Percentiles rank a stretch among this genome's conserved stretches.
Evolutionary conservation across 2,888 invertebrate species (phyloP).

Genomic region (Sclerodermus sp.): DNA sequence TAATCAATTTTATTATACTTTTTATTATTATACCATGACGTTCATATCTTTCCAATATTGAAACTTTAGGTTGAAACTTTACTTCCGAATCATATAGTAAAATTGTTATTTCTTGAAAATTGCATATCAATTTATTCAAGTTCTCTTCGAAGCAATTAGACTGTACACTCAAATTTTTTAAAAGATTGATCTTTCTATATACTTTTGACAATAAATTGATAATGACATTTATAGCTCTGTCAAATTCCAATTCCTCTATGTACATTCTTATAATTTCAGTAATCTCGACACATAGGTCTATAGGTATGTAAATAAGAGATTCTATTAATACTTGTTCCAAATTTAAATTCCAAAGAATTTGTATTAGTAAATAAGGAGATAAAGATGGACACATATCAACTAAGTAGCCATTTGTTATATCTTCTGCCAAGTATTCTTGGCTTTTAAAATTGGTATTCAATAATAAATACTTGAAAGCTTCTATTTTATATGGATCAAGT

Average conservation of each 20-base stretch:
- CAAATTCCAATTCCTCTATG: constrained; percentile 33
- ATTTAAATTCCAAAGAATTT: constrained; percentile 41
- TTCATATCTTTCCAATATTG: constrained; percentile 20
- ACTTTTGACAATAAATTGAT: constrained; percentile 22
- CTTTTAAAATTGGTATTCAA: constrained; percentile 45
- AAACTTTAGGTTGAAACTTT: constrained; percentile 18
- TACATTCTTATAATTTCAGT: constrained; percentile 34
- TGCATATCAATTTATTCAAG: constrained; percentile 26
- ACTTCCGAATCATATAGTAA: constrained; percentile 29
- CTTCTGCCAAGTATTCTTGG: constrained; percentile 42
- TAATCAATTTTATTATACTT: constrained; percentile 28
- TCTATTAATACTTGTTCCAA: constrained; percentile 43
- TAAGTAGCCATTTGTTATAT: constrained; percentile 39
- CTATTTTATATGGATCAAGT: constrained; percentile 14
- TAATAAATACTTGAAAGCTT: constrained; percentile 39
- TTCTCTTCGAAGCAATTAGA: constrained; percentile 22
- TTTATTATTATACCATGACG: constrained; percentile 39
- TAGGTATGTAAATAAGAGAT: constrained; percentile 41
- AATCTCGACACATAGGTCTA: constrained; percentile 45
- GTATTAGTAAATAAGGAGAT: constrained; percentile 45
- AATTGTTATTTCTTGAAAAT: constrained; percentile 37
- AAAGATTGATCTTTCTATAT: constrained; percentile 21
- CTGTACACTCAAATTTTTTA: constrained; percentile 29
- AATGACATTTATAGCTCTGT: constrained; percentile 28
- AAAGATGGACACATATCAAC: constrained; percentile 46